These are phyloP conservation scores for Lomographa bimaculata DNA, from an alignment of 2,888 invertebrate species.

Conservation along the genomic window DNA sequence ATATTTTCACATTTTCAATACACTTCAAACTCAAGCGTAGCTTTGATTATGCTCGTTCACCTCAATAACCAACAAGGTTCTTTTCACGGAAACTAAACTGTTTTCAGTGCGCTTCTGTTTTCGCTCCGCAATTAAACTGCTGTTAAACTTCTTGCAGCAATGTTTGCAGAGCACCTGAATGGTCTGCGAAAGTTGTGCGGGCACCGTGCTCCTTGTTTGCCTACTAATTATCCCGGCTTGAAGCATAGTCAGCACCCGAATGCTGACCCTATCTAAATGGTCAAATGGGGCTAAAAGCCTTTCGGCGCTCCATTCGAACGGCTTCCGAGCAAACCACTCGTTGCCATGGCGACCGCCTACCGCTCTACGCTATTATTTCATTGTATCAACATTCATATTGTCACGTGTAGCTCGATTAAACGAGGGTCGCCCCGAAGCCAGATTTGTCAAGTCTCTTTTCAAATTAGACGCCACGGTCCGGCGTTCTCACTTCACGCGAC, in stretches of 20 bases:
- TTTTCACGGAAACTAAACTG: conserved; percentile 75
- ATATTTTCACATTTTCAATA: conserved; percentile 58
- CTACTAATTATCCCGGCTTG: conserved; percentile 76
- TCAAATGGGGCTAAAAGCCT: conserved; percentile 75
- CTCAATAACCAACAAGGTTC: conserved; percentile 66
- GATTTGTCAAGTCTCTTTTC: conserved; percentile 79
- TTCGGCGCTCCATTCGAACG: conserved; percentile 64
- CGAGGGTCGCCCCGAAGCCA: conserved; percentile 77
- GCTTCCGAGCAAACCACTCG: conserved; percentile 60
- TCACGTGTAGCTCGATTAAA: conserved; percentile 76
- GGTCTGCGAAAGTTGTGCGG: conserved; percentile 73
- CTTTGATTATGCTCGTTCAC: conserved; percentile 54
- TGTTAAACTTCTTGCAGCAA: conserved; percentile 81
- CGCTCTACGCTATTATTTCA: conserved; percentile 66
- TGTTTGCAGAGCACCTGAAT: conserved; percentile 80
- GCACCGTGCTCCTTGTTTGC: conserved; percentile 73
- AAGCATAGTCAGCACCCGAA: conserved; percentile 68
- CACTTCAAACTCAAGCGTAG: conserved; percentile 52
- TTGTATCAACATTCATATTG: conserved; percentile 80
- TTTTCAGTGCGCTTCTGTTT: conserved; percentile 78
- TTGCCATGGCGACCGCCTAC: conserved; percentile 75
- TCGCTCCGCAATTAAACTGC: conserved; percentile 80
- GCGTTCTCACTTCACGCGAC: conserved; percentile 75
- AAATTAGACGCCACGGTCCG: conserved; percentile 74
- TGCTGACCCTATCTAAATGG: conserved; percentile 72